Base-by-base conservation (phyloP, 2,888 invertebrate species). In the Lasioglossum oenotherae region DNA sequence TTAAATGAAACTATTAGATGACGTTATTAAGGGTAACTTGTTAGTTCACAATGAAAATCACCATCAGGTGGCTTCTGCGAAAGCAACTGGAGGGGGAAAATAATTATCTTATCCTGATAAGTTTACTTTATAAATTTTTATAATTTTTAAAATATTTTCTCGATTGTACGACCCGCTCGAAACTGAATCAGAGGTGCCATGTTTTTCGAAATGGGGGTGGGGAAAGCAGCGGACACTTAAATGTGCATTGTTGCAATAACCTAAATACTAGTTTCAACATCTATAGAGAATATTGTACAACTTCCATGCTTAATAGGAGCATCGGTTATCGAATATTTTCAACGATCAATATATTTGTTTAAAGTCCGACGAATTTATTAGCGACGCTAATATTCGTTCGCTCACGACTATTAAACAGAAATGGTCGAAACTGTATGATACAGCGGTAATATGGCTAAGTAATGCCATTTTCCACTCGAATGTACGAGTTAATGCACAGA, bases 381-480 rank as follows among this genome's bases (percentile, higher is more conserved):
- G 38, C 38, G 1, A 10, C 12, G 38, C 38, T 49, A 71, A 53
- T 71, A 71, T 53, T 53, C 38, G 41, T 27, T 49, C 27, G 27
- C 27, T 23, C 49, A 73, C 12, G 12, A 79, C 35, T 74, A 79
- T 82, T 69, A 81, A 80, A 86, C 82, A 57, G 84, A 81, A 80
- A 82, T 71, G 60, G 31, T 41, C 67, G 41, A 67, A 79, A 64
- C 73, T 64, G 64, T 57, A 80, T 69, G 77, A 69, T 64, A 74
- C 74, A 81, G 38, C 79, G 74, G 81, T 87, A 81, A 80, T 78
- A 73, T 74, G 78, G 77, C 78, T 78, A 88, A 85, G 80, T 86
- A 81, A 89, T 78, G 67, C 86, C 79, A 90, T 90, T 90, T 90
- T 90, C 90, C 90, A 78, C 90, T 76, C 80, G 85, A 60, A 79